A percentile compares a stretch with the other conserved stretches of the same genome.
Conservation (phyloP, 1,140 invertebrate species). For the Elymnias hypermnestra region DNA sequence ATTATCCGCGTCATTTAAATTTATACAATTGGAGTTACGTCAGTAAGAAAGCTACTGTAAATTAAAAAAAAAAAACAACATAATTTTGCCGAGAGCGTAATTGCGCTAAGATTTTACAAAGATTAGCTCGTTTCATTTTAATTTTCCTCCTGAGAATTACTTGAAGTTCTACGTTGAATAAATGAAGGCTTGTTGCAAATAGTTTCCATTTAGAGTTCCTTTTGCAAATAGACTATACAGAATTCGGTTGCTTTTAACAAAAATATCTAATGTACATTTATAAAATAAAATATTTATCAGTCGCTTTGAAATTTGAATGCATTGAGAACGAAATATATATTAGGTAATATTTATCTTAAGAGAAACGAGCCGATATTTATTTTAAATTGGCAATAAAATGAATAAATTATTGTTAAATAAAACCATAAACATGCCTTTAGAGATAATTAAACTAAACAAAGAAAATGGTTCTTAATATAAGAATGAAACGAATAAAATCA, state of each 20-base stretch:
- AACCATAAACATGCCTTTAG: too few relatives aligned
- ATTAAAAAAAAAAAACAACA: conserved; percentile 8
- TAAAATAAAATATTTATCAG: too few relatives aligned
- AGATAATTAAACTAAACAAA: too few relatives aligned
- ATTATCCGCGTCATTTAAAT: too few relatives aligned
- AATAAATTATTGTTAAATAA: too few relatives aligned
- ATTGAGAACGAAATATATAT: too few relatives aligned
- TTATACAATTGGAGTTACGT: background rate
- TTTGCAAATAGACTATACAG: background rate
- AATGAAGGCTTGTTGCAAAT: conserved; percentile 42
- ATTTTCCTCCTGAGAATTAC: conserved; percentile 51
- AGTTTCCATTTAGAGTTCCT: background rate
- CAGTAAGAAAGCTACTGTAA: conserved; percentile 3
- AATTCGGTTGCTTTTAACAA: background rate
- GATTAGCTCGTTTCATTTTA: conserved; percentile 53
- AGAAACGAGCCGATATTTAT: too few relatives aligned
- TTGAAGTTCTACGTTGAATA: conserved; percentile 49
- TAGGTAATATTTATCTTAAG: too few relatives aligned
- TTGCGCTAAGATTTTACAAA: conserved; percentile 27
- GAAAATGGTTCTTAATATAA: too few relatives aligned
- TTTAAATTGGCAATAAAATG: too few relatives aligned
- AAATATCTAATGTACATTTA: background rate
- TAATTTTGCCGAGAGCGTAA: conserved; percentile 8
- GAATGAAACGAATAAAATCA: too few relatives aligned
- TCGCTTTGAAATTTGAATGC: too few relatives aligned